These are phyloP conservation scores for Phyllotis vaccarum DNA, from an alignment of 2,797 vertebrate genomes.

Conservation along the genomic window DNA sequence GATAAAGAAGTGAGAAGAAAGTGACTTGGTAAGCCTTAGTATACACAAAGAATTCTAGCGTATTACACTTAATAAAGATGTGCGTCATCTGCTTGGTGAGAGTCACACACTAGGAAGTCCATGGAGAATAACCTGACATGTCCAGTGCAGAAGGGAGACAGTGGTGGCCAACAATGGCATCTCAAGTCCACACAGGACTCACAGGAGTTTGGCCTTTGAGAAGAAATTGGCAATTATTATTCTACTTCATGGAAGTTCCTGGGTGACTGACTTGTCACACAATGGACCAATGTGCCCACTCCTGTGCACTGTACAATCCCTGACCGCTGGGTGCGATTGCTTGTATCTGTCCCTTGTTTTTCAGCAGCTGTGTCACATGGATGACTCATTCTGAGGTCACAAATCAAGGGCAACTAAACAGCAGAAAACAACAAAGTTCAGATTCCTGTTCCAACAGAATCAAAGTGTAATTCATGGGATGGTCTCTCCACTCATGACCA, in stretches of 20 bases:
- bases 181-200: not conserved
- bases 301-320: not conserved
- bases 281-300: not conserved
- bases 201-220: fast-evolving
- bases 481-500: not conserved
- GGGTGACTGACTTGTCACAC: not conserved
- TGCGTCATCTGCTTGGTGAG: not conserved
- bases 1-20: not conserved
- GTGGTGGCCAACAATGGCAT: not conserved
- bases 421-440: not conserved
- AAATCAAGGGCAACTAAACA: not conserved
- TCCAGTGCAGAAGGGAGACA: not conserved
- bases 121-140: not conserved
- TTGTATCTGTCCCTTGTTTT: no score
- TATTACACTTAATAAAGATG: not conserved
- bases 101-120: not conserved
- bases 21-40: not conserved
- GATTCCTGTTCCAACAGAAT: not conserved
- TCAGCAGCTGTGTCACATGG: not conserved
- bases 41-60: not conserved
- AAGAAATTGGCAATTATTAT: no score
- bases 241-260: not conserved
- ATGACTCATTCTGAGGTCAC: constrained; percentile 48
- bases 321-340: not conserved
- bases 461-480: constrained; percentile 52